Evolutionary conservation across 2,888 invertebrate species (phyloP).

Genomic region (Agrochola litura): DNA sequence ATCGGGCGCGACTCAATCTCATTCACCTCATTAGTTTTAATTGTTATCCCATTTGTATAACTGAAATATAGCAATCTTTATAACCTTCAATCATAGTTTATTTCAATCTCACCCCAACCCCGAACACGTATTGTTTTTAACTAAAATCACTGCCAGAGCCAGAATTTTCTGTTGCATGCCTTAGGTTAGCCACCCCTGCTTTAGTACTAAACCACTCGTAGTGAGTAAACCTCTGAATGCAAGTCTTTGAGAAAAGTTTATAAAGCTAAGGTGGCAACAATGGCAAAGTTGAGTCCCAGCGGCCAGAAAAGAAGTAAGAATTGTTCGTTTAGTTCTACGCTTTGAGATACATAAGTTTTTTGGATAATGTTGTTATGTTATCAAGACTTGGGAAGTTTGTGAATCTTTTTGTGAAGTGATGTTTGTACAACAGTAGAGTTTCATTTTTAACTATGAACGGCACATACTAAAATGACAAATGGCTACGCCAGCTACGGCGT

Average conservation of each 20-base stretch:
- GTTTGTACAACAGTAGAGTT: neutral
- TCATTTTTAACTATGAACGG: neutral
- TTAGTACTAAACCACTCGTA: constrained; percentile 46
- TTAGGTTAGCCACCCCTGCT: constrained; percentile 11
- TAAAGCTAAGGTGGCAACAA: constrained; percentile 57
- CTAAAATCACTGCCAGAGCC: too few species aligned
- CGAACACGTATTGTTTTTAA: too few species aligned
- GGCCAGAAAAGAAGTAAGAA: constrained; percentile 44
- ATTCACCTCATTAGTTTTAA: too few species aligned
- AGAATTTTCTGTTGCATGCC: neutral
- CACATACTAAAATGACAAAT: neutral
- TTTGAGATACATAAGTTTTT: constrained; percentile 46
- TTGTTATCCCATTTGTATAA: too few species aligned
- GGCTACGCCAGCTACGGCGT: neutral
- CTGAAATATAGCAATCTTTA: too few species aligned
- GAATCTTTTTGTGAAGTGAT: neutral
- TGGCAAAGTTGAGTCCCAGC: constrained; percentile 51
- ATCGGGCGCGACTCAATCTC: too few species aligned
- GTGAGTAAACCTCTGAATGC: constrained; percentile 58
- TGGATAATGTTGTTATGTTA: constrained; percentile 34
- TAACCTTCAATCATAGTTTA: too few species aligned
- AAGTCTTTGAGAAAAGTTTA: constrained; percentile 59
- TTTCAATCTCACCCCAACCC: too few species aligned
- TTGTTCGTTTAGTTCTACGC: constrained; percentile 42
- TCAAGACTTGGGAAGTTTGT: constrained; percentile 20